Conservation (phyloP, 1,140 invertebrate species). For the Drosophila bifasciata region DNA sequence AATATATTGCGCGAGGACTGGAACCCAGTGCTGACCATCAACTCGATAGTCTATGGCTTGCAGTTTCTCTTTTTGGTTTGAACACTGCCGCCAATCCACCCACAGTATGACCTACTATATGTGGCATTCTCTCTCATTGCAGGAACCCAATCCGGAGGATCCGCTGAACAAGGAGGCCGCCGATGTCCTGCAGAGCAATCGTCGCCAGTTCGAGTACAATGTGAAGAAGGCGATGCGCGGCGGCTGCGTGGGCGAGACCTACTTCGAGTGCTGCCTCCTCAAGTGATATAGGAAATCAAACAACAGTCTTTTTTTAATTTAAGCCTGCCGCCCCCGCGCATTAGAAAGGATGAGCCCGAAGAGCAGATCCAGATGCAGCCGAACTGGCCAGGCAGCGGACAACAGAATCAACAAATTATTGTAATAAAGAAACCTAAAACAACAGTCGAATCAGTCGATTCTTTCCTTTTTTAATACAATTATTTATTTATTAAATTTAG, state of each 20-base stretch:
- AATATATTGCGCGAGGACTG: constrained; percentile 99
- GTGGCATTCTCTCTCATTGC: neutral
- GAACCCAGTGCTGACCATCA: constrained; percentile 99
- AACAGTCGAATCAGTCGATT: constrained; percentile 41
- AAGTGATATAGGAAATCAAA: constrained; percentile 90
- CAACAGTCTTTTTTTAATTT: constrained; percentile 80
- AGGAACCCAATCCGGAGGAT: constrained; percentile 99
- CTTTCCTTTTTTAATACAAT: constrained; percentile 58
- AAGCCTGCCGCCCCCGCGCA: constrained; percentile 58
- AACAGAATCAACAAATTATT: constrained; percentile 56
- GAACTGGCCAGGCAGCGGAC: constrained; percentile 7
- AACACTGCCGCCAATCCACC: neutral
- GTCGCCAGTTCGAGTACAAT: constrained; percentile 97
- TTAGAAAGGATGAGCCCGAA: constrained; percentile 5
- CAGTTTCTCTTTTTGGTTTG: constrained; percentile 97
- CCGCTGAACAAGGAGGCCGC: constrained; percentile 99
- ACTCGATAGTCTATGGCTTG: constrained; percentile 98
- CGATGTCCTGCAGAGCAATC: constrained; percentile 97
- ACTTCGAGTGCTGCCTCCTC: constrained; percentile 97
- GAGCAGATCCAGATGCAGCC: constrained; percentile 37
- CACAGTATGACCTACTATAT: too few relatives aligned
- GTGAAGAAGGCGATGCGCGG: constrained; percentile 98
- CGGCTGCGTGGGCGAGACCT: constrained; percentile 95
- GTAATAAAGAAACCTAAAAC: constrained; percentile 65
- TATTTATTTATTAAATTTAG: constrained; percentile 50